A percentile compares a stretch with the other conserved stretches of the same genome.
Conservation (phyloP, 2,888 invertebrate species). For the Stratiomys singularior region DNA sequence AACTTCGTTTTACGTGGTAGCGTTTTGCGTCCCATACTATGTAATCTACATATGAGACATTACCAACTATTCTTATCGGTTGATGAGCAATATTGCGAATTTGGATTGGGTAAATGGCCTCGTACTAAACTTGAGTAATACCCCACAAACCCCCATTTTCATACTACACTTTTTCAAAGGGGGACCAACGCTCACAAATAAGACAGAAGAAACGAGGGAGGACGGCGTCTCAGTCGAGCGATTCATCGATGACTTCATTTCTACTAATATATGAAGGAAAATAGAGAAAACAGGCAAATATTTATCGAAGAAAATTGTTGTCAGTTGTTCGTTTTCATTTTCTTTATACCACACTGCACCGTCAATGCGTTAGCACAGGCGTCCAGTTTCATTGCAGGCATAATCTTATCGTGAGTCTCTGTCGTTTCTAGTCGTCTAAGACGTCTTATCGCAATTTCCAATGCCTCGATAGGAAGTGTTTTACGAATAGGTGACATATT, state of each 20-base stretch:
- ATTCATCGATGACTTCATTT: constrained; percentile 9
- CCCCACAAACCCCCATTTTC: too few species aligned
- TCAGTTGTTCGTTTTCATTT: neutral
- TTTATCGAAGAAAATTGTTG: neutral
- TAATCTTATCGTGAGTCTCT: too few species aligned
- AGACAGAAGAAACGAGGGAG: neutral
- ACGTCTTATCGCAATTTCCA: too few species aligned
- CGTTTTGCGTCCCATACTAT: neutral
- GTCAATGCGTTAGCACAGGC: too few species aligned
- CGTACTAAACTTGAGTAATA: constrained; percentile 11
- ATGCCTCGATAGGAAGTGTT: too few species aligned
- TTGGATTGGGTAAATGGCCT: constrained; percentile 15
- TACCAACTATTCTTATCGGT: neutral
- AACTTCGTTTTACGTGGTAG: too few species aligned
- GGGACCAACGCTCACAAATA: neutral
- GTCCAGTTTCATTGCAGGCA: too few species aligned
- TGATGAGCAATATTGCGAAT: neutral
- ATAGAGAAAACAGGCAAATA: neutral
- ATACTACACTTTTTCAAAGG: too few species aligned
- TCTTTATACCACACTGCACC: too few species aligned
- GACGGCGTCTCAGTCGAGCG: neutral
- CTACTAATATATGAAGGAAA: neutral
- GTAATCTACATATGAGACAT: neutral
- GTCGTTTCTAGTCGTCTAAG: too few species aligned
- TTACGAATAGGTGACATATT: too few species aligned